Conservation (phyloP, 2,888 invertebrate genomes). For the Coenonympha glycerion region DNA sequence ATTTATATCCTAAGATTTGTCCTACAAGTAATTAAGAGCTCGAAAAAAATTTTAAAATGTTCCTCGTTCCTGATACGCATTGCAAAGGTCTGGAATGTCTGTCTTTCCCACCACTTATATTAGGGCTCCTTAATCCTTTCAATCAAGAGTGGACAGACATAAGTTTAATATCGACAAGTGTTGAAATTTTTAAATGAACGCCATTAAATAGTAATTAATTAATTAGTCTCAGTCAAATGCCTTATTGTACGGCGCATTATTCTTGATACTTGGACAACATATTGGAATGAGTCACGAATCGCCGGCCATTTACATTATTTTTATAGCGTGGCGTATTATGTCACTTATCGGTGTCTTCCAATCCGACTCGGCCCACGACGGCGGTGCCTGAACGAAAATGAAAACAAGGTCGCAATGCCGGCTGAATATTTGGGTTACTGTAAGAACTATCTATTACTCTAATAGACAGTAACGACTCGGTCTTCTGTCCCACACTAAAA, state of each 20-base stretch:
- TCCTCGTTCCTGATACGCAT: no score
- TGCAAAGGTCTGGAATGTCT: no score
- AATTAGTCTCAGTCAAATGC: conserved; percentile 5
- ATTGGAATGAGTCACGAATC: conserved; percentile 13
- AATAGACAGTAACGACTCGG: no score
- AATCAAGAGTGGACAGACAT: no score
- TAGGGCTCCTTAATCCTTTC: no score
- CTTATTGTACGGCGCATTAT: conserved; percentile 2
- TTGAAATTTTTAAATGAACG: not conserved
- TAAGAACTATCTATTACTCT: conserved; percentile 40
- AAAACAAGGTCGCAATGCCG: conserved; percentile 70
- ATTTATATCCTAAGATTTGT: no score
- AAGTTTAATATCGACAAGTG: not conserved
- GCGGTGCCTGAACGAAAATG: conserved; percentile 54
- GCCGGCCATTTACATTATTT: conserved; percentile 28
- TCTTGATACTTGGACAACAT: conserved; percentile 5
- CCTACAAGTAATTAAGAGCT: no score
- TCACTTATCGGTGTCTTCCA: conserved; percentile 42
- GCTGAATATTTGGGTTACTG: conserved; percentile 57
- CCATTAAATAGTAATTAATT: conserved; percentile 6
- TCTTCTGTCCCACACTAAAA: no score
- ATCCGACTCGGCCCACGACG: conserved; percentile 39
- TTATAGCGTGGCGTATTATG: conserved; percentile 36
- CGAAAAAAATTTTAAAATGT: no score
- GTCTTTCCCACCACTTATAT: no score